Evolutionary conservation across 2,113 vertebrate genomes (phyloP).

Genomic region (Mobula hypostoma): DNA sequence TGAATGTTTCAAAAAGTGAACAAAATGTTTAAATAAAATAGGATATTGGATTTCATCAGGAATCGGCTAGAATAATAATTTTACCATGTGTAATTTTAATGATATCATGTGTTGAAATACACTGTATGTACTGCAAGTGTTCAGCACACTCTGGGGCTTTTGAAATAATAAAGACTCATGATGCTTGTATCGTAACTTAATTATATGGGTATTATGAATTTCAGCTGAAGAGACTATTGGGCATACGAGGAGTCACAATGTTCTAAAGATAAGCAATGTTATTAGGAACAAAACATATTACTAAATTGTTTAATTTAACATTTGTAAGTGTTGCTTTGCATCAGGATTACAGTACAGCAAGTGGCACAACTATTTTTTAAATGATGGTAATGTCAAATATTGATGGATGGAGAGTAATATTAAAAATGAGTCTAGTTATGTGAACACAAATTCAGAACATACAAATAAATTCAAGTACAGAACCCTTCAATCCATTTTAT

Average conservation of each 20-base stretch:
- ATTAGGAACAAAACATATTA: slow-evolving; percentile 55
- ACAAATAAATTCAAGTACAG: not conserved
- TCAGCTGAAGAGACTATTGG: slow-evolving; percentile 44
- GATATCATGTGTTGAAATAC: not conserved
- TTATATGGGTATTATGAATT: slow-evolving; percentile 47
- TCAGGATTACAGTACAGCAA: not conserved
- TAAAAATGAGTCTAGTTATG: not conserved
- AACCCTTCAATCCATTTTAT: not conserved
- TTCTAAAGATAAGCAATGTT: slow-evolving; percentile 56
- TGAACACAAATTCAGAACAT: not conserved
- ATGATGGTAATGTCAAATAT: not conserved
- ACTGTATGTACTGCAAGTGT: not conserved
- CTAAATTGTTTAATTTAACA: slow-evolving; percentile 59
- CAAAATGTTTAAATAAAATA: not conserved
- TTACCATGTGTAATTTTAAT: slow-evolving; percentile 25
- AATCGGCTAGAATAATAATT: not conserved
- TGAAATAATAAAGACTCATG: slow-evolving; percentile 35
- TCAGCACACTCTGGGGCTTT: slow-evolving; percentile 26
- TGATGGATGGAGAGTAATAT: not conserved
- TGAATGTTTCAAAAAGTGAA: not conserved
- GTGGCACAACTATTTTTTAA: not conserved
- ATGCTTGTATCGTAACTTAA: slow-evolving; percentile 41
- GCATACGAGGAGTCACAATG: slow-evolving; percentile 46
- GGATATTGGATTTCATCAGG: slow-evolving; percentile 20
- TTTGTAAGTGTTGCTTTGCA: slow-evolving; percentile 18